These are phyloP conservation scores for Crax fasciolata DNA, from an alignment of 2,797 vertebrate species.

Conservation along the genomic window DNA sequence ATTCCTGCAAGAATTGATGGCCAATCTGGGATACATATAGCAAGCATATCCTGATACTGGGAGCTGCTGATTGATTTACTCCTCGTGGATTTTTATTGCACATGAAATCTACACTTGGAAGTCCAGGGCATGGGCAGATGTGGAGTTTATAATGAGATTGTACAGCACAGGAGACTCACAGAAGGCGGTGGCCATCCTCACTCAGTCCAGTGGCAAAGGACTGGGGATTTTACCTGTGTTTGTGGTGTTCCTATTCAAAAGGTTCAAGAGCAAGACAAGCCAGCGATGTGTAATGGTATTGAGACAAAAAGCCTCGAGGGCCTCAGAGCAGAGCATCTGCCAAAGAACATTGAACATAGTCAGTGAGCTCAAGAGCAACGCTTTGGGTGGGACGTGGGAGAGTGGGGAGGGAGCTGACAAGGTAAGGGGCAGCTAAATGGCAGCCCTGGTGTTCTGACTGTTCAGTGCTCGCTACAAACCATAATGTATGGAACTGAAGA, in stretches of 20 bases:
- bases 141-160: not conserved
- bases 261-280: not conserved
- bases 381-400: not conserved
- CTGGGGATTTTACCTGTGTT: not conserved
- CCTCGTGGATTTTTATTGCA: rapidly evolving
- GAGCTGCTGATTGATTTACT: not conserved
- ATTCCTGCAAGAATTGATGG: not conserved
- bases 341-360: not conserved
- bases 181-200: not conserved
- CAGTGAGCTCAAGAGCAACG: not conserved
- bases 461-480: not conserved
- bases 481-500: not conserved
- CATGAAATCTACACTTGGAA: not conserved
- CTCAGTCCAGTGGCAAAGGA: not conserved
- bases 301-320: not conserved
- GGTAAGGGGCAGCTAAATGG: not conserved
- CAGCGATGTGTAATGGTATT: too few species aligned
- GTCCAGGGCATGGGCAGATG: rapidly evolving
- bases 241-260: not conserved
- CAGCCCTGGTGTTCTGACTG: not conserved
- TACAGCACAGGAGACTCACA: not conserved
- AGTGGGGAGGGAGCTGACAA: not conserved
- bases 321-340: not conserved
- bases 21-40: not conserved
- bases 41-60: rapidly evolving